A percentile compares a stretch with the other conserved stretches of the same genome.
These are phyloP conservation scores for Artemisiospiza belli DNA, from an alignment of 2,113 vertebrate species.

Conservation along the genomic window DNA sequence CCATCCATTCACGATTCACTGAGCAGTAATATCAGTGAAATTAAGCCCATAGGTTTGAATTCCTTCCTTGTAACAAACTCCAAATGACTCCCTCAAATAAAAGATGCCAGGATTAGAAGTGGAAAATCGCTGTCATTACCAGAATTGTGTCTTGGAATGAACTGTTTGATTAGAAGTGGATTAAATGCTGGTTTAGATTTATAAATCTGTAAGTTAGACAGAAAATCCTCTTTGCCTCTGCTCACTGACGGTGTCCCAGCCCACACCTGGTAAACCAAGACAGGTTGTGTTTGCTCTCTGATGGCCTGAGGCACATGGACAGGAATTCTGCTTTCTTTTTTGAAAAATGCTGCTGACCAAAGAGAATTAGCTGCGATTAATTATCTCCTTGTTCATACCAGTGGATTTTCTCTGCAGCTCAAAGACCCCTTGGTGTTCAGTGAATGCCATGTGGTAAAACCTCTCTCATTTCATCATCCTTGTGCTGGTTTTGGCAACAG, in stretches of 20 bases:
- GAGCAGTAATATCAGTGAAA: background rate
- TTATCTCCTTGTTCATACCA: background rate
- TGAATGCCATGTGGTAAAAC: background rate
- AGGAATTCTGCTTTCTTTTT: background rate
- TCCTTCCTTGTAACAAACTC: background rate
- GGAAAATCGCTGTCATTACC: fast-evolving
- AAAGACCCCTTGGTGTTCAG: background rate
- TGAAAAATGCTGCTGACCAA: background rate
- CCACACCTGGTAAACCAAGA: background rate
- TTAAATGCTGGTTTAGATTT: background rate
- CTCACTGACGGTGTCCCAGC: background rate
- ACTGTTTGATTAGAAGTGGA: background rate
- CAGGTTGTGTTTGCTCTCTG: background rate
- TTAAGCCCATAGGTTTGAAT: background rate
- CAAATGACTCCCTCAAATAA: background rate
- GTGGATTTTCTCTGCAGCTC: background rate
- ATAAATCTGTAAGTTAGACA: background rate
- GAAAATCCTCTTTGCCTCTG: background rate
- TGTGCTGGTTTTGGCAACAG: background rate
- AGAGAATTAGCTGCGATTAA: background rate
- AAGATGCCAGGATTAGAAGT: background rate
- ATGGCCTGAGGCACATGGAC: background rate
- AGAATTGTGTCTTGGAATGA: background rate
- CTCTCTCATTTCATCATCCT: background rate
- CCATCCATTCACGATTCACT: background rate